A percentile compares a stretch with the other conserved stretches of the same genome.
phyloP scores from a whole-genome alignment of 2,113 vertebrate genomes.

The Pica pica region DNA sequence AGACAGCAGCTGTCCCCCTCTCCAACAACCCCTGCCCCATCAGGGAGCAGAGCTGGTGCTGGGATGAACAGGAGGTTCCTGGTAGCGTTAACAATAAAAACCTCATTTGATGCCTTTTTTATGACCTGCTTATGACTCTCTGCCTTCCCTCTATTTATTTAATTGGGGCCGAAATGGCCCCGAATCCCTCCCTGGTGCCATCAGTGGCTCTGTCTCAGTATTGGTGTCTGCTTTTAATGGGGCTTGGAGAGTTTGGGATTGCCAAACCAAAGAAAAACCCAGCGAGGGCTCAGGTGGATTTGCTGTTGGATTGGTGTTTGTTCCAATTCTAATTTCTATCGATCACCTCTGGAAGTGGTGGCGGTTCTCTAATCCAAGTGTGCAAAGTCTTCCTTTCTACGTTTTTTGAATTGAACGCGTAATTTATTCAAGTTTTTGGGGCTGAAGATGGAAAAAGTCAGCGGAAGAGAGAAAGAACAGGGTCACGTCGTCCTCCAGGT shows the following conservation, averaged over 20 bases:
- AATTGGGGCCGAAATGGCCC: background rate
- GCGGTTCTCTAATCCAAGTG: background rate
- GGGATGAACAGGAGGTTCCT: background rate
- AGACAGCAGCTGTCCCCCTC: background rate
- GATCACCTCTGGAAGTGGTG: background rate
- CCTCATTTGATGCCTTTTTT: background rate
- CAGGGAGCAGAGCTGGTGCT: background rate
- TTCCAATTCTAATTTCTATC: background rate
- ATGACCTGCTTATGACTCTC: background rate
- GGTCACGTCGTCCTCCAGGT: background rate
- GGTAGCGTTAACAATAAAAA: background rate
- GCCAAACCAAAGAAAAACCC: background rate
- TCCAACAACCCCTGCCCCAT: background rate
- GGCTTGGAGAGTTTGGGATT: background rate
- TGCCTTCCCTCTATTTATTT: background rate
- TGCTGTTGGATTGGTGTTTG: background rate
- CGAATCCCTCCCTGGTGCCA: background rate
- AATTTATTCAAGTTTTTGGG: background rate
- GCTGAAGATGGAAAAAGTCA: background rate
- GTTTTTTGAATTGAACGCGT: background rate
- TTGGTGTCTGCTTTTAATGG: background rate
- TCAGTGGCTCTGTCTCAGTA: background rate
- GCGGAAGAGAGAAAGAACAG: accelerated
- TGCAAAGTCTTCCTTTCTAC: background rate
- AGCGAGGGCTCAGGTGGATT: background rate